Conservation (phyloP, 2,888 invertebrate species). For the Brachypalpus laphriformis region DNA sequence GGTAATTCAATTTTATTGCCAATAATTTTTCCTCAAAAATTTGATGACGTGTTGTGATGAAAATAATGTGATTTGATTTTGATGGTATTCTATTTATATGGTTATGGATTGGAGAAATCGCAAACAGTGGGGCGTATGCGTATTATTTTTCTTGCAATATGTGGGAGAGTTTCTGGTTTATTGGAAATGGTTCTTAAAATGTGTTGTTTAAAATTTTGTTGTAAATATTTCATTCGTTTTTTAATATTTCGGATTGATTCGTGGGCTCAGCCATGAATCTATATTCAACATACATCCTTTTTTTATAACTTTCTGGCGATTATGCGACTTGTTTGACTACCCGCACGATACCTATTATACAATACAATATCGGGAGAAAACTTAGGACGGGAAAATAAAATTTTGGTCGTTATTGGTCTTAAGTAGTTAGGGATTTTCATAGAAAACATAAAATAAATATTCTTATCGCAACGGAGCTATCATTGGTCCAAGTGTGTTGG, state of each 20-base stretch:
- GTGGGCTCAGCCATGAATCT: background rate
- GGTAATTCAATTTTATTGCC: constrained; percentile 72
- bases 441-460: too few relatives aligned
- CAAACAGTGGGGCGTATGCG: constrained; percentile 20
- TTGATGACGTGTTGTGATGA: constrained; percentile 50
- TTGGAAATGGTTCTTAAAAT: background rate
- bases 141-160: constrained; percentile 4
- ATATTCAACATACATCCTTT: too few relatives aligned
- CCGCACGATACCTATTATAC: too few relatives aligned
- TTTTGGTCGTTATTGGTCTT: too few relatives aligned
- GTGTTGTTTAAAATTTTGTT: background rate
- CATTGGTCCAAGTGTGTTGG: too few relatives aligned
- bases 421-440: too few relatives aligned
- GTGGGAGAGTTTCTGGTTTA: background rate
- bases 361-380: too few relatives aligned
- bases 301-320: too few relatives aligned
- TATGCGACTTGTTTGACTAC: too few relatives aligned
- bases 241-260: background rate
- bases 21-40: constrained; percentile 64
- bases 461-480: too few relatives aligned
- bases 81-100: background rate
- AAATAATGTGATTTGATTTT: constrained; percentile 49
- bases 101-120: background rate
- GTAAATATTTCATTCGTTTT: background rate
- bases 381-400: too few relatives aligned